Evolutionary conservation across 2,113 vertebrate genomes (phyloP), one percentile per base, ranked within the genome.

Genomic region (Oreochromis niloticus): DNA sequence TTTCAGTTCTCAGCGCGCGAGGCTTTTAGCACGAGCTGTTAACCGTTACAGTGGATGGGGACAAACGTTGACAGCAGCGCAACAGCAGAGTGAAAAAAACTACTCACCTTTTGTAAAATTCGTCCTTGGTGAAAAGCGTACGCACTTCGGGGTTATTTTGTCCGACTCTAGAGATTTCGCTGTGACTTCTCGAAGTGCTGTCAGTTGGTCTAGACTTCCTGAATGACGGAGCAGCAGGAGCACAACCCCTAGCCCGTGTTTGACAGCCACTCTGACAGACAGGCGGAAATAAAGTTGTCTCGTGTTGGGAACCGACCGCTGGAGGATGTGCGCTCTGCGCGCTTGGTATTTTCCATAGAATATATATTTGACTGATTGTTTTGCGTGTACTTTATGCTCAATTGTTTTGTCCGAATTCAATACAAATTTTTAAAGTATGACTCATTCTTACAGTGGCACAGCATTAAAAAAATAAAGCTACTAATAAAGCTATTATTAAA

Each of bases 161-260:
- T 92, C 88, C 68, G 79, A 81, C 71, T 86, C 41, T 68, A 81
- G 48, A 80, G 82, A 41, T 30, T 86, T 91, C 87, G 56, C 56
- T 59, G 93, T 32, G 93, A 93, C 93, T 94, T 95, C 80, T 17
- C 57, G 82, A 88, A 89, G 92, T 88, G 93, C 91, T 93, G 92
- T 93, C 93, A 94, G 90, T 93, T 55, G 89, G 88, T 91, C 39
- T 61, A 83, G 94, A 95, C 94, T 95, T 95, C 95, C 95, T 95
- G 95, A 89, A 93, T 94, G 92, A 93, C 94, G 93, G 93, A 90
- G 84, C 93, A 55, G 90, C 87, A 6, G 17, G 89, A 88, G 92
- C 89, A 46, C 92, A 90, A 39, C 89, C 92, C 87, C 92, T 81
- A 61, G 80, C 81, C 6, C 54, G 63, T 30, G 87, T 90, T 83